A percentile compares a stretch with the other conserved stretches of the same genome.
phyloP scores from a whole-genome alignment of 2,797 vertebrate genomes.

The Phalloptychus januarius region DNA sequence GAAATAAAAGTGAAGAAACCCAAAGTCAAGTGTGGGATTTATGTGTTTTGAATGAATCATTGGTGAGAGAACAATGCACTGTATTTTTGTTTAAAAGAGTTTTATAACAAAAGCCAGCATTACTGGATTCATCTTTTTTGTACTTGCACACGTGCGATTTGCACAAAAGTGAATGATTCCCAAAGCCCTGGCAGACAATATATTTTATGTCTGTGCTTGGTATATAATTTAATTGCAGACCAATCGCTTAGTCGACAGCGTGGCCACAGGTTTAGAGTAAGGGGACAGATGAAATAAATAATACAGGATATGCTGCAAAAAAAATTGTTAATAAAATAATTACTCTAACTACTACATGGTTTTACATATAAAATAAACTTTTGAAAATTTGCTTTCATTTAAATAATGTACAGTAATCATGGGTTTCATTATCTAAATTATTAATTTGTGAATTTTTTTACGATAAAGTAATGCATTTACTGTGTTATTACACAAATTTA shows the following conservation, averaged over 20 bases:
- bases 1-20: not conserved
- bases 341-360: not conserved
- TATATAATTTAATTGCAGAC: not conserved
- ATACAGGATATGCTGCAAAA: not conserved
- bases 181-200: not conserved
- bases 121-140: not conserved
- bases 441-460: not conserved
- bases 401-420: not conserved
- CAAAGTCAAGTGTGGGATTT: not conserved
- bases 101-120: not conserved
- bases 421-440: not conserved
- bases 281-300: not conserved
- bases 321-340: not conserved
- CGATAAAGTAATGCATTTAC: not conserved
- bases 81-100: not conserved
- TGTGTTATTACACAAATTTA: not conserved
- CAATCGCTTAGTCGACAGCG: not conserved
- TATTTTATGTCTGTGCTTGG: not conserved
- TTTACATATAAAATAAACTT: not conserved
- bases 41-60: not conserved
- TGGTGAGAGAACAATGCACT: not conserved
- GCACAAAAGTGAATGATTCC: not conserved
- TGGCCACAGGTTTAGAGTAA: not conserved
- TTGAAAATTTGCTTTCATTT: not conserved
- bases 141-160: not conserved